A percentile compares a stretch with the other conserved stretches of the same genome.
These are phyloP conservation scores for Syngnathus acus DNA, from an alignment of 2,797 vertebrate genomes.

Conservation along the genomic window DNA sequence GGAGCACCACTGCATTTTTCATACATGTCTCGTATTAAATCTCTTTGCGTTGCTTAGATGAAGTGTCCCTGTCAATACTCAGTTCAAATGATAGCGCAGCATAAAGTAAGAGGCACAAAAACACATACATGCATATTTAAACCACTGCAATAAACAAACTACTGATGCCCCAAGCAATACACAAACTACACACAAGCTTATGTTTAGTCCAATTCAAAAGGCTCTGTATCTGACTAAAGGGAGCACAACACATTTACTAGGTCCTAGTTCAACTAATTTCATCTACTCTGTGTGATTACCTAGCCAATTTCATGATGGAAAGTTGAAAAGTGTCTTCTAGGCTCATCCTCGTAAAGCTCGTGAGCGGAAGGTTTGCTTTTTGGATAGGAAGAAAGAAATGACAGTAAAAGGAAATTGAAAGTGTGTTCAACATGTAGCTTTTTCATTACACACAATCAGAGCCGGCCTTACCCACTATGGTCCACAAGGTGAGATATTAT, in stretches of 20 bases:
- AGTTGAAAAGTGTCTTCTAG: conserved; percentile 42
- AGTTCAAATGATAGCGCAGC: no score
- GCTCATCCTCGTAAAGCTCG: conserved; percentile 53
- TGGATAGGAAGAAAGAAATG: conserved; percentile 46
- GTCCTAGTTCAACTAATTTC: conserved; percentile 21
- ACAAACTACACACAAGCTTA: conserved; percentile 20
- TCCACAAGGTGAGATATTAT: background rate
- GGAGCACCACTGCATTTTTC: no score
- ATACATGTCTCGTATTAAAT: no score
- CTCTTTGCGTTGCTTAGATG: no score
- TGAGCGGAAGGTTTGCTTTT: conserved; percentile 59
- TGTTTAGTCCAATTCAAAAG: conserved; percentile 21
- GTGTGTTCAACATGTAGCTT: conserved; percentile 10
- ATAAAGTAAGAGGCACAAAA: background rate
- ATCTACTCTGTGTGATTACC: conserved; percentile 46
- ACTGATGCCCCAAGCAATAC: conserved; percentile 11
- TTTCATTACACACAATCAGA: conserved; percentile 1
- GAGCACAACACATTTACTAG: conserved; percentile 20
- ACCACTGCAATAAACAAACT: conserved; percentile 4
- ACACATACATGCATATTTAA: conserved; percentile 9
- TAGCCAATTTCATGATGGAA: conserved; percentile 50
- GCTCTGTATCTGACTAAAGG: conserved; percentile 27
- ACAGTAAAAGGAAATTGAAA: conserved; percentile 38
- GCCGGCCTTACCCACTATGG: background rate
- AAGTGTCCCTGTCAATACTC: no score